Evolutionary conservation across 2,888 invertebrate genomes (phyloP), one percentile per base, ranked within the genome.

Genomic region (Drosophila prostipennis): DNA sequence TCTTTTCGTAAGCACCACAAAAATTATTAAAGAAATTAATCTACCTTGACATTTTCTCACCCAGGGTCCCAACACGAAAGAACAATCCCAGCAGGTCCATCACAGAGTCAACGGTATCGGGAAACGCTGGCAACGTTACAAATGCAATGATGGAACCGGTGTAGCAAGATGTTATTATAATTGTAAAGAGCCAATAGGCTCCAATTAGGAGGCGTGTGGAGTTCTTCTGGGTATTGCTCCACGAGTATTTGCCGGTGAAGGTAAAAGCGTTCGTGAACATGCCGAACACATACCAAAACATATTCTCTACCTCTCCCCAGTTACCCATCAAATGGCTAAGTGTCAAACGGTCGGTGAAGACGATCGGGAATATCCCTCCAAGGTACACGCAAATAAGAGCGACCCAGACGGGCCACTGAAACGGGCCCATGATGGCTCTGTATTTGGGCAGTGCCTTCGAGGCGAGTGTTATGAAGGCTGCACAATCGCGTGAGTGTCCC

Each of bases 221-320:
- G 23, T 94, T 91, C 90, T 95, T 96, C 49, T 93, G 93, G 2
- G 95, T 94, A 88, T 93, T 94, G 74, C 94, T 94, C 96, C 95
- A 96, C 11, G 96, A 95, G 78, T 94, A 94, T 85, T 93, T 93
- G 0, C 95, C 95, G 42, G 93, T 91, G 82, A 95, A 95, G 0
- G 95, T 95, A 81, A 96, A 96, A 78, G 95, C 95, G 86, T 96
- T 96, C 0, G 96, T 96, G 87, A 96, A 96, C 45, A 96, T 96
- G 6, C 96, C 96, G 82, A 96, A 96, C 58, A 96, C 96, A 87
- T 96, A 96, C 96, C 96, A 96, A 90, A 96, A 96, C 96, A 96
- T 96, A 80, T 96, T 95, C 91, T 96, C 96, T 39, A 96, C 92
- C 92, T 96, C 95, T 53, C 95, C 94, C 64, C 95, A 95, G 77